phyloP scores from a whole-genome alignment of 2,888 invertebrate species.

The Odontothrips loti region DNA sequence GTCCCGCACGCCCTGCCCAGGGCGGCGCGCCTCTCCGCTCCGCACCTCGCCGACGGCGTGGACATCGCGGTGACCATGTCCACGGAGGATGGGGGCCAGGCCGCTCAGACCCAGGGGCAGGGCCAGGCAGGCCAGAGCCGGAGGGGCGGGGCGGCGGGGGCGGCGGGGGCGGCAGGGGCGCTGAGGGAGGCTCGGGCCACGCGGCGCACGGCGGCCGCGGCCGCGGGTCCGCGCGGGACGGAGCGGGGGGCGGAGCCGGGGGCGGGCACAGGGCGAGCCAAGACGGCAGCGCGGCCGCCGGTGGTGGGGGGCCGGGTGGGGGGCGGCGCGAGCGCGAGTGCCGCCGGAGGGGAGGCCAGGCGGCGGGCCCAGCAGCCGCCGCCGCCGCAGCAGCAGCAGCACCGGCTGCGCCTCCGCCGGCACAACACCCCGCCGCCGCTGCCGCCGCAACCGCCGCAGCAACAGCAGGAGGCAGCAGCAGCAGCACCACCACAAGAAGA shows the following conservation, averaged over 20 bases:
- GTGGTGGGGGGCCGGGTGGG: slow-evolving; percentile 20
- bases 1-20: too few relatives aligned
- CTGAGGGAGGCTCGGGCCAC: neutral
- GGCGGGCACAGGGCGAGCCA: neutral
- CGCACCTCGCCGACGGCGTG: neutral
- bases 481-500: neutral
- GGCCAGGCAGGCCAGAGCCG: neutral
- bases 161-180: neutral
- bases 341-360: neutral
- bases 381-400: neutral
- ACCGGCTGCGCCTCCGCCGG: neutral
- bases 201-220: neutral
- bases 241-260: neutral
- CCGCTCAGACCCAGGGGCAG: neutral
- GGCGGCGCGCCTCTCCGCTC: neutral
- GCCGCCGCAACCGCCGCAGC: neutral
- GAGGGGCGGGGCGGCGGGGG: neutral
- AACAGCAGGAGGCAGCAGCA: neutral
- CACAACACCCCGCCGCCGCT: neutral
- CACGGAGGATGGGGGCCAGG: neutral
- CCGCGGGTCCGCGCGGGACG: slow-evolving; percentile 12
- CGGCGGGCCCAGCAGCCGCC: neutral
- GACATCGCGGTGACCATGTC: neutral
- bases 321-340: slow-evolving; percentile 1
- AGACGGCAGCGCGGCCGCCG: neutral